Percentiles rank a stretch among this genome's conserved stretches.
phyloP scores from a whole-genome alignment of 2,888 invertebrate genomes.

The Psylliodes chrysocephalus region DNA sequence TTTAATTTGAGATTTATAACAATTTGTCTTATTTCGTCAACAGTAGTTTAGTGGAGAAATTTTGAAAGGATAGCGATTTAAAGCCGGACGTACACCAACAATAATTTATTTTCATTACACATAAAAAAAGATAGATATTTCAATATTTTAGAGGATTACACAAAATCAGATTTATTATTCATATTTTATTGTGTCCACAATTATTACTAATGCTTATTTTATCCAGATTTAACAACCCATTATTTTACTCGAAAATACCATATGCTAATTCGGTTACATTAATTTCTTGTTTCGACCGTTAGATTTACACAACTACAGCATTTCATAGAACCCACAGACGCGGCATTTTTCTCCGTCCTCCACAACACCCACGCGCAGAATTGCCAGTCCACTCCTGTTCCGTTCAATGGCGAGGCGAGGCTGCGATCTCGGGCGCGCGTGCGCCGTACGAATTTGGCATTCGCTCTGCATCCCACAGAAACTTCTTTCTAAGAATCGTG shows the following conservation, averaged over 20 bases:
- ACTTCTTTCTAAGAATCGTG: constrained; percentile 71
- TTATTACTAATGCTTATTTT: constrained; percentile 2
- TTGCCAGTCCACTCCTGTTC: constrained; percentile 39
- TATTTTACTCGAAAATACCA: constrained; percentile 25
- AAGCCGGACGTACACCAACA: background rate
- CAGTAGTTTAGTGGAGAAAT: too few relatives aligned
- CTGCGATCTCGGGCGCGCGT: constrained; percentile 59
- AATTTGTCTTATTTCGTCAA: too few relatives aligned
- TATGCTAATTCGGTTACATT: constrained; percentile 28
- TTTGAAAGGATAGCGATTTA: too few relatives aligned
- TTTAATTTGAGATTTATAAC: too few relatives aligned
- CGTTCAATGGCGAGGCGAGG: constrained; percentile 63
- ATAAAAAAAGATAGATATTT: background rate
- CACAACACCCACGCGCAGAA: constrained; percentile 35
- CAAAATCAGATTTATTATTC: constrained; percentile 14
- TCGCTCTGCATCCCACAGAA: constrained; percentile 66
- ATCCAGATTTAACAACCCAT: constrained; percentile 21
- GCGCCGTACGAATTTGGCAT: constrained; percentile 65
- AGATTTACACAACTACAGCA: constrained; percentile 33
- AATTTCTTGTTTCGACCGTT: constrained; percentile 30
- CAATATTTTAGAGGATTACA: constrained; percentile 5
- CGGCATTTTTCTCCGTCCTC: constrained; percentile 31
- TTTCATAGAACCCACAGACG: constrained; percentile 32
- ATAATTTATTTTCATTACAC: background rate
- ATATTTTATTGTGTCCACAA: constrained; percentile 21